Evolutionary conservation across 2,797 vertebrate genomes (phyloP), one percentile per base, ranked within the genome.

Genomic region (Sebastes dallii): DNA sequence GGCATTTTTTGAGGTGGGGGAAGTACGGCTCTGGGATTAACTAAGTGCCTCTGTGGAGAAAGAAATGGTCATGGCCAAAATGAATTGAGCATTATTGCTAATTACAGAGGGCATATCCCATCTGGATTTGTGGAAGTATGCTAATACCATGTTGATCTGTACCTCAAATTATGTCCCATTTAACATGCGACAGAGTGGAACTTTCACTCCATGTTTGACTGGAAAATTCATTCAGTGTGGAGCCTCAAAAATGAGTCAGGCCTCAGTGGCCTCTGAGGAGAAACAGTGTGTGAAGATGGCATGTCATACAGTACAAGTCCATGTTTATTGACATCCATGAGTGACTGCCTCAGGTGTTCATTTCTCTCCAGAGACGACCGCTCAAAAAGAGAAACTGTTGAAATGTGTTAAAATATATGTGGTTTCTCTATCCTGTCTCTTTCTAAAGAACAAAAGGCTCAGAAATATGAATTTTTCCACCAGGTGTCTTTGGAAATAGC

Each of bases 141-240:
- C 39, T 89, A 89, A 91, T 88, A 89, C 84, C 86, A 89, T 80
- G 80, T 89, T 89, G 82, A 88, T 84, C 71, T 72, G 22, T n/a
- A 73, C 85, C 90, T 87, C 88, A 91, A 86, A 93, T 90, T 30
- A 91, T 79, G 84, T 91, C 88, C 75, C 86, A 85, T 92, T 91
- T 84, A 86, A 89, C 30, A 25, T 78, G 84, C 69, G 75, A 89
- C 87, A 82, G 88, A 89, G 72, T 90, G 88, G 81, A 92, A 92
- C 89, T 71, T 83, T 87, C 76, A 69, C 79, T 89, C 64, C 73
- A 56, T 72, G 30, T 87, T 84, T 65, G 76, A 89, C 88, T 91
- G 92, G 92, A 94, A 92, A 93, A 89, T 80, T 84, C 81, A 86
- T 88, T 69, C 54, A 66, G 68, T 59, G 66, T 34, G 34, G 52